Evolutionary conservation across 2,888 invertebrate species (phyloP).

Genomic region (Malthinus seriepunctatus): DNA sequence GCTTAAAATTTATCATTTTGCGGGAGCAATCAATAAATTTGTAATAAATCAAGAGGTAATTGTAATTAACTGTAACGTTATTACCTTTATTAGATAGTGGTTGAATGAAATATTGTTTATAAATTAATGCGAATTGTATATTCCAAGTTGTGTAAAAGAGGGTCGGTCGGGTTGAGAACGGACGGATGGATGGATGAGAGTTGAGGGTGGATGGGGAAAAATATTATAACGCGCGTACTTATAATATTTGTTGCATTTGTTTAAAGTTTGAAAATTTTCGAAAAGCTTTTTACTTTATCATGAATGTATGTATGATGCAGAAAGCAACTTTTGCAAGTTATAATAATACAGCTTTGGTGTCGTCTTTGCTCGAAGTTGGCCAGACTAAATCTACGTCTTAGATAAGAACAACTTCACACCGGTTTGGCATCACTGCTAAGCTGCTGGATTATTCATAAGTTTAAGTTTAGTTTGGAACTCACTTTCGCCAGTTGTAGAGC

Average conservation of each 20-base stretch:
- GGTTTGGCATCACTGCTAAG: slow-evolving; percentile 51
- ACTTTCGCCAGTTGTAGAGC: slow-evolving; percentile 47
- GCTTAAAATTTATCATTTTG: neutral
- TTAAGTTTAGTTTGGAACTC: slow-evolving; percentile 51
- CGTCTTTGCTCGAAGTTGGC: slow-evolving; percentile 44
- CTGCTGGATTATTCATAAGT: slow-evolving; percentile 54
- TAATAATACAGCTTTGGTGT: slow-evolving; percentile 49
- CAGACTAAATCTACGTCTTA: slow-evolving; percentile 51
- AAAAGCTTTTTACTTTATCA: slow-evolving; percentile 40
- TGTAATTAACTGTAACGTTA: slow-evolving; percentile 1
- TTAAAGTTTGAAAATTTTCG: slow-evolving; percentile 18
- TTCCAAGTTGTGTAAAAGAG: no score
- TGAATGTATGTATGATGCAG: slow-evolving; percentile 52
- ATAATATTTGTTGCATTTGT: neutral
- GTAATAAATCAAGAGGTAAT: slow-evolving; percentile 1
- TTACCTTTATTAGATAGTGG: neutral
- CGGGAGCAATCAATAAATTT: neutral
- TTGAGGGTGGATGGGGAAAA: no score
- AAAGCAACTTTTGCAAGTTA: slow-evolving; percentile 47
- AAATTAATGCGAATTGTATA: neutral
- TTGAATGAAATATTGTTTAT: neutral
- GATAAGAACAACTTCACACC: slow-evolving; percentile 53
- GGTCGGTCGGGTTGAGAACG: no score
- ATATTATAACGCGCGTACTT: no score
- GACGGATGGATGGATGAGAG: no score